Conservation (phyloP, 2,113 vertebrate species). For the Muntiacus reevesi region DNA sequence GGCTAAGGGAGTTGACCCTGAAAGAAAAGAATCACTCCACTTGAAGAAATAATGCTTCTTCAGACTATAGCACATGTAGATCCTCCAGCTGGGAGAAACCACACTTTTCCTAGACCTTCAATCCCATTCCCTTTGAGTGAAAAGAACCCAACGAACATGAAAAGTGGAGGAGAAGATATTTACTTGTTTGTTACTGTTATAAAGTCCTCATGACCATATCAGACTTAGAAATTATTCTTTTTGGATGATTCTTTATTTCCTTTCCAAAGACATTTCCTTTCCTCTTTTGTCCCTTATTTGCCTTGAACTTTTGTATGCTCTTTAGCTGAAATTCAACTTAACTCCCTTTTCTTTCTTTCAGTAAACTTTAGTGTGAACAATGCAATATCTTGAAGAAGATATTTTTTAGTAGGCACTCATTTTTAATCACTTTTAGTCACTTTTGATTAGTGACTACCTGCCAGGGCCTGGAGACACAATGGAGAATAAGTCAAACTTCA, state of each 20-base stretch:
- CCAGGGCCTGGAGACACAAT: neutral
- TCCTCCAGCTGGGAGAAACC: neutral
- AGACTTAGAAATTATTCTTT: neutral
- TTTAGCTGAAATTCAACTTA: constrained; percentile 21
- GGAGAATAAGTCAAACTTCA: neutral
- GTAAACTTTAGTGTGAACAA: neutral
- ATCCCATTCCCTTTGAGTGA: neutral
- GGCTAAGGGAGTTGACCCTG: constrained; percentile 23
- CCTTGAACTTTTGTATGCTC: neutral
- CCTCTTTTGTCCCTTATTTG: neutral
- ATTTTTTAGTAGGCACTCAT: neutral
- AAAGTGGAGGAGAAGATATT: neutral
- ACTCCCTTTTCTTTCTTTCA: neutral
- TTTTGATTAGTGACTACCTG: neutral
- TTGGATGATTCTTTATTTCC: neutral
- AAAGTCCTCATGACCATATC: neutral
- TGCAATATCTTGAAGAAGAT: neutral
- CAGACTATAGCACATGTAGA: neutral
- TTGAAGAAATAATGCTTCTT: neutral
- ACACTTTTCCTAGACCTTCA: neutral
- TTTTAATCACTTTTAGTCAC: neutral
- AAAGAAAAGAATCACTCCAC: constrained; percentile 3
- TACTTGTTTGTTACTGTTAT: neutral
- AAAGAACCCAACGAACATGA: neutral
- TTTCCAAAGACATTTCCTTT: neutral